Evolutionary conservation across 2,113 vertebrate species (phyloP).

Genomic region (Ornithorhynchus anatinus): DNA sequence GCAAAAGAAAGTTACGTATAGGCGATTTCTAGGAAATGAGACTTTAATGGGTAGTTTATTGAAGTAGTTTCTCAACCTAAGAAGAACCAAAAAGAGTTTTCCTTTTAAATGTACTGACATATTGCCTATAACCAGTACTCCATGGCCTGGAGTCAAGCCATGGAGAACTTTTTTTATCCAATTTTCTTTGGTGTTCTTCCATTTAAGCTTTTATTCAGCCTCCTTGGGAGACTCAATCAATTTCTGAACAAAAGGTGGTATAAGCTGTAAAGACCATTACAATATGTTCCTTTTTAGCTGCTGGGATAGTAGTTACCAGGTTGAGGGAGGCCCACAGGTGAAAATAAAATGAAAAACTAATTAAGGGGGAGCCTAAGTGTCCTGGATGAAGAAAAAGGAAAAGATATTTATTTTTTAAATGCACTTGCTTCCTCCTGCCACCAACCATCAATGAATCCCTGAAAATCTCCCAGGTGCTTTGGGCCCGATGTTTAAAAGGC

Average conservation of each 20-base stretch:
- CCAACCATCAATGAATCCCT: slow-evolving; percentile 10
- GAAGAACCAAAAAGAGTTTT: slow-evolving; percentile 19
- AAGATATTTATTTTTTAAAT: slow-evolving; percentile 23
- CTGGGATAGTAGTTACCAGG: slow-evolving; percentile 1
- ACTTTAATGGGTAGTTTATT: no score
- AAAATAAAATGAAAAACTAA: slow-evolving; percentile 17
- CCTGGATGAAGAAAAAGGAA: slow-evolving; percentile 20
- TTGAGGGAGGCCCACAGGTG: slow-evolving; percentile 10
- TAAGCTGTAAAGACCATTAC: slow-evolving; percentile 24
- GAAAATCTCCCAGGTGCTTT: slow-evolving; percentile 1
- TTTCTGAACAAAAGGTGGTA: slow-evolving; percentile 15
- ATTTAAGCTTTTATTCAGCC: slow-evolving; percentile 3
- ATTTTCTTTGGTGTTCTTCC: background rate
- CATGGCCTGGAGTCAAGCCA: no score
- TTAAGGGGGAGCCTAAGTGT: slow-evolving; percentile 5
- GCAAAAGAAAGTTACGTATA: no score
- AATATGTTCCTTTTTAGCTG: slow-evolving; percentile 7
- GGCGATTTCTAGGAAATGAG: no score
- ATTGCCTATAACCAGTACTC: background rate
- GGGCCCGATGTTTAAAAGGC: no score
- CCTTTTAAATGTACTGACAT: background rate
- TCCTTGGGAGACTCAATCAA: background rate
- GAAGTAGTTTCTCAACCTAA: no score
- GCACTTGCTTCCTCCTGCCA: background rate
- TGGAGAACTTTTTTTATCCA: no score